These are phyloP conservation scores for Chouioia cunea DNA, from an alignment of 2,888 invertebrate species.

Conservation along the genomic window DNA sequence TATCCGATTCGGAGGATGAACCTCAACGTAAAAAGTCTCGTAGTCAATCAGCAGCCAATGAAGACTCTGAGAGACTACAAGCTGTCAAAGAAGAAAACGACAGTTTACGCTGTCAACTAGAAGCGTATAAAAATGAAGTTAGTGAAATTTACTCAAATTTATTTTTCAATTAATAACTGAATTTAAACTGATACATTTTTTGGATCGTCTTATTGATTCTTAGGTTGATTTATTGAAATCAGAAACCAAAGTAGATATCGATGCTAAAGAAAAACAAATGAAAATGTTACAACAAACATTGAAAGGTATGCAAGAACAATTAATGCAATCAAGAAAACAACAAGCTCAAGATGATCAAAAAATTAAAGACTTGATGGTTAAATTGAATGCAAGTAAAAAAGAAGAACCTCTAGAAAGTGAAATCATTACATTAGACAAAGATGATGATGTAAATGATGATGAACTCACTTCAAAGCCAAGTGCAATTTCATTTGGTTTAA, in stretches of 20 bases:
- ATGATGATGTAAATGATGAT: constrained; percentile 64
- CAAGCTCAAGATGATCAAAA: constrained; percentile 72
- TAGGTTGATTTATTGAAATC: constrained; percentile 85
- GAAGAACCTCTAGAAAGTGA: constrained; percentile 67
- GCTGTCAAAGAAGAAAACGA: constrained; percentile 86
- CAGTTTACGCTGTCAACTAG: constrained; percentile 88
- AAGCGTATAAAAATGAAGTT: constrained; percentile 92
- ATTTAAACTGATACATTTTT: background rate
- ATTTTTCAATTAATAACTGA: constrained; percentile 9
- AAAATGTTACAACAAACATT: constrained; percentile 78
- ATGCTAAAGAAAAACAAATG: constrained; percentile 88
- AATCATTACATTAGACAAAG: constrained; percentile 69
- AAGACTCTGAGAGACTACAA: constrained; percentile 61
- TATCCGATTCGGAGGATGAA: constrained; percentile 82
- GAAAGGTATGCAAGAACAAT: constrained; percentile 74
- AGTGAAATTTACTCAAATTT: constrained; percentile 1
- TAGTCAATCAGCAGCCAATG: constrained; percentile 55
- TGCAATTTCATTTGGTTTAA: constrained; percentile 54
- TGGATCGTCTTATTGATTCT: constrained; percentile 80
- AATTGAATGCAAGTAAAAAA: constrained; percentile 65
- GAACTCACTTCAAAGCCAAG: constrained; percentile 61
- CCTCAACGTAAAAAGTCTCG: constrained; percentile 64
- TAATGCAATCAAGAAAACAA: constrained; percentile 72
- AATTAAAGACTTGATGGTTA: constrained; percentile 70
- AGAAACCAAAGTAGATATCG: constrained; percentile 83